Base-by-base conservation (phyloP, 2,888 invertebrate genomes). In the Lycocerus yunnanus region DNA sequence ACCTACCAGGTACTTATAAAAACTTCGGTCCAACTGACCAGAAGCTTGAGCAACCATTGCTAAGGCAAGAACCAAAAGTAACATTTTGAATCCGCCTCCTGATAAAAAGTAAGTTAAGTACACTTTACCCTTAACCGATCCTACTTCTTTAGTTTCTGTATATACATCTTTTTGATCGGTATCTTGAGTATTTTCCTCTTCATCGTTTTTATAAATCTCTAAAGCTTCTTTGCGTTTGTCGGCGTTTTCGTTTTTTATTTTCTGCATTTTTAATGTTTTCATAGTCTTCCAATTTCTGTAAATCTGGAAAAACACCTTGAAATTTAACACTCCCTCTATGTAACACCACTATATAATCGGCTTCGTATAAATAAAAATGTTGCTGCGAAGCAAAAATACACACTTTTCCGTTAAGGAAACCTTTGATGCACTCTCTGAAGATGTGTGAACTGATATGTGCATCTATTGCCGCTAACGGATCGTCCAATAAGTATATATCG, bases 401-500 rank as follows among this genome's bases (percentile, higher is more conserved):
- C 13, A 72, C 43, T 21, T 59, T 68, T 3, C 27, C 58, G 5
- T 24, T 14, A 1, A 72, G 18, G 73, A 84, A 84, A 2, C 75
- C 79, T 75, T 78, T 80, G 5, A 86, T 81, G 67, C 84, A 95
- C 81, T 91, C 90, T 21, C 93, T 90, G 84, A 94, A 95, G 4
- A 93, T 87, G 80, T 92, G 90, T 43, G 91, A 89, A 2, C 93
- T 93, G 0, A 95, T 94, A 70, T 91, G 90, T 0, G 93, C 89
- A 81, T 95, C 72, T 8, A 72, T 61, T 5, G 72, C 24, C 0
- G 72, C 61, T 9, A 72, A 43, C 6, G 68, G 65, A 61, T 72
- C 72, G n/a, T 72, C 72, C 11, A 72, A 43, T 27, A 72, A 58
- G 61, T 72, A 72, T 58, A 72, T 69, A 69, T 72, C 72, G 3